Evolutionary conservation across 2,113 vertebrate genomes (phyloP).

Genomic region (Grallaria varia): DNA sequence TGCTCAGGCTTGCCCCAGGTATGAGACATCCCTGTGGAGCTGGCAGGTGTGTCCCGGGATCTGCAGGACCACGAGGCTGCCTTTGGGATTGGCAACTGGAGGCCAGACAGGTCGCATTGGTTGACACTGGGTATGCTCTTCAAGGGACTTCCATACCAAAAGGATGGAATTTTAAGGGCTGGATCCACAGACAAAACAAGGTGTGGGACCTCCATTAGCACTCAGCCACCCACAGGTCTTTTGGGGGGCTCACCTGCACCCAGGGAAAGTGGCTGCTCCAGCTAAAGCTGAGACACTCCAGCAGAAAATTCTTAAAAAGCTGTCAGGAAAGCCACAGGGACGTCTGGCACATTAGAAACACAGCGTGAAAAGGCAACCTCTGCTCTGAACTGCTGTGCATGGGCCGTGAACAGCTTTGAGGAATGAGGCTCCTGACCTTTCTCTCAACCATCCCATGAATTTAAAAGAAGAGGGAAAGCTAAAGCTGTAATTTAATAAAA

Average conservation of each 20-base stretch:
- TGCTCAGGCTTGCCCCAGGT: neutral
- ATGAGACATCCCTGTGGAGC: rapidly evolving
- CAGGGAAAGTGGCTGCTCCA: neutral
- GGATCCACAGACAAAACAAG: neutral
- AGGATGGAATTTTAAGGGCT: neutral
- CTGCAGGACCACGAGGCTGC: neutral
- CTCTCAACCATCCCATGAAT: neutral
- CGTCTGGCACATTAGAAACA: neutral
- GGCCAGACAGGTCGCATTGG: neutral
- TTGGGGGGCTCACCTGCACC: neutral
- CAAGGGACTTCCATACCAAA: neutral
- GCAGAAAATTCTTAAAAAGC: neutral
- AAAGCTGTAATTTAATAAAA: neutral
- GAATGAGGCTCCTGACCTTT: neutral
- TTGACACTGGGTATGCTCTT: neutral
- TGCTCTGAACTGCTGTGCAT: neutral
- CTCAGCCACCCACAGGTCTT: neutral
- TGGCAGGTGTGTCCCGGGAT: neutral
- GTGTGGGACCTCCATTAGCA: neutral
- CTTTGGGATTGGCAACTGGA: neutral
- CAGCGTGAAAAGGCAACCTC: neutral
- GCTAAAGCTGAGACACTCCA: neutral
- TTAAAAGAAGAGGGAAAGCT: neutral
- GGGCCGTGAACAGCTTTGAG: neutral
- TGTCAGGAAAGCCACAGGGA: neutral